A percentile compares a stretch with the other conserved stretches of the same genome.
Conservation (phyloP, 2,113 vertebrate genomes). For the Eonycteris spelaea region DNA sequence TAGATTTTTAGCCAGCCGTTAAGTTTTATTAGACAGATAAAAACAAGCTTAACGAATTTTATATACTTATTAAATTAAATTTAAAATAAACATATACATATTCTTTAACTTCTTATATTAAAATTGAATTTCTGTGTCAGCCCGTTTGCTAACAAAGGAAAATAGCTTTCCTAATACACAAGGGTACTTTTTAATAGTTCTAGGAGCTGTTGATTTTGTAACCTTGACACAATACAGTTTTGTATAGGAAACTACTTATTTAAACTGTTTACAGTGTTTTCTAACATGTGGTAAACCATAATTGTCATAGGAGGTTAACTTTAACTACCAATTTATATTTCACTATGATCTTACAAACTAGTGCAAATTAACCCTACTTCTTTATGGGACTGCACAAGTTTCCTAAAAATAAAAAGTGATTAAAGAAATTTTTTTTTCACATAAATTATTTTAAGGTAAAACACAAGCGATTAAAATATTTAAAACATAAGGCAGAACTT, state of each 20-base stretch:
- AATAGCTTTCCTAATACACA: neutral
- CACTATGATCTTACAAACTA: neutral
- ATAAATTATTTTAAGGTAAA: neutral
- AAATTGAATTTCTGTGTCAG: neutral
- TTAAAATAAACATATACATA: neutral
- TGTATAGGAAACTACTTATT: neutral
- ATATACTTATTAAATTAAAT: neutral
- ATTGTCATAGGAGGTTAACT: neutral
- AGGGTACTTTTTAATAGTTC: neutral
- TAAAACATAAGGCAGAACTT: neutral
- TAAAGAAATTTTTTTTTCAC: neutral
- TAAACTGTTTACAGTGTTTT: neutral
- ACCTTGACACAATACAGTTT: neutral
- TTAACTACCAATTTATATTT: neutral
- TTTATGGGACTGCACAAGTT: neutral
- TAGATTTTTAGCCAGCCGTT: neutral
- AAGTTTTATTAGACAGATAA: neutral
- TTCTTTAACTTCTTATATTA: neutral
- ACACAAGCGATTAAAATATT: neutral
- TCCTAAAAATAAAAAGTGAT: neutral
- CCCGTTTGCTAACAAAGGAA: neutral
- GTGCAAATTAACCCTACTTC: neutral
- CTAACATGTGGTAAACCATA: neutral
- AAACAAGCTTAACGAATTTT: neutral
- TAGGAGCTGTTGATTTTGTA: neutral